phyloP scores from a whole-genome alignment of 2,113 vertebrate species.

The Notechis scutatus region DNA sequence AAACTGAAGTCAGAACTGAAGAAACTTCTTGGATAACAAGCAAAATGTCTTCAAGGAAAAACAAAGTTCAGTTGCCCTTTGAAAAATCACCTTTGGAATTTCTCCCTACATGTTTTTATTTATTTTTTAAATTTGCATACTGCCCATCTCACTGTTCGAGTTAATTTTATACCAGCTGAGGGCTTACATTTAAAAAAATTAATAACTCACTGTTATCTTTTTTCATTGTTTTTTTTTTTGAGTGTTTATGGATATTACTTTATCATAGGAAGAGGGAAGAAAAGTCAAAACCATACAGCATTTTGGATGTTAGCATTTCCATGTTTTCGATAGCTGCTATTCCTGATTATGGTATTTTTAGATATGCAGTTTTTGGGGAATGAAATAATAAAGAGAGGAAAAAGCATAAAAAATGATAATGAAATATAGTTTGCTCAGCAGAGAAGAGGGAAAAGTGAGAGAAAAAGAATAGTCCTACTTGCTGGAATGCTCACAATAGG shows the following conservation, averaged over 20 bases:
- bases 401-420: neutral
- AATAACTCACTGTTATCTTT: neutral
- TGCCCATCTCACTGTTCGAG: too few species aligned
- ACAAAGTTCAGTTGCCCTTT: too few species aligned
- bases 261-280: neutral
- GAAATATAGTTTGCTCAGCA: neutral
- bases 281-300: neutral
- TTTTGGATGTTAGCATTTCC: neutral
- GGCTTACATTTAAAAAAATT: neutral
- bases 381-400: neutral
- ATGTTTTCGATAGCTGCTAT: neutral
- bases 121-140: too few species aligned
- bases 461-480: neutral
- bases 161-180: neutral
- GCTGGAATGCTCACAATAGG: neutral
- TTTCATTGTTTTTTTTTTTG: neutral
- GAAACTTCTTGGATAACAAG: too few species aligned
- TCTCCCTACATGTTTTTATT: too few species aligned
- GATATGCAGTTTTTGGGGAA: neutral
- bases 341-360: neutral
- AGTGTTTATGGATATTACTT: neutral
- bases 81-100: too few species aligned
- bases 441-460: neutral
- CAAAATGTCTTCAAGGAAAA: too few species aligned
- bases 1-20: too few species aligned